A percentile compares a stretch with the other conserved stretches of the same genome.
Conservation (phyloP, 2,113 vertebrate genomes). For the Engystomops pustulosus region DNA sequence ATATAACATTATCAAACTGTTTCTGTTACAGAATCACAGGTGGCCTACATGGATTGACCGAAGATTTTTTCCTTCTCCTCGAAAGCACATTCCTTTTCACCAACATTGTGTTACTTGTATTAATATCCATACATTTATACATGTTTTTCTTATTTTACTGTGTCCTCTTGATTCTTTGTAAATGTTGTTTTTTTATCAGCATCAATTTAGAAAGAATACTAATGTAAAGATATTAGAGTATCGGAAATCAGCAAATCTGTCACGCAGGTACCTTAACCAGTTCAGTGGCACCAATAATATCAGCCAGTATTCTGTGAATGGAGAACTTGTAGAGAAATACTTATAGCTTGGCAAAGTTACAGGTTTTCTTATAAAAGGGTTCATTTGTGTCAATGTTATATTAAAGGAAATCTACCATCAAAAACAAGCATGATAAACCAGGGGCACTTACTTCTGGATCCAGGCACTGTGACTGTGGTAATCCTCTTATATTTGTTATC, state of each 20-base stretch:
- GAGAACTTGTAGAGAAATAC: background rate
- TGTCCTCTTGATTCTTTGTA: background rate
- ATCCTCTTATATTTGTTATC: too few species aligned
- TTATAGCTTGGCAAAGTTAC: too few species aligned
- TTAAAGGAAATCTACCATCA: too few species aligned
- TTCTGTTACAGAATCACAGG: constrained; percentile 24
- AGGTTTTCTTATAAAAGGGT: too few species aligned
- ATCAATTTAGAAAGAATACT: background rate
- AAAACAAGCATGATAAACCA: too few species aligned
- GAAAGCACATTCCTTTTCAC: background rate
- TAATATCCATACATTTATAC: background rate
- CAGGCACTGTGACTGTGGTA: too few species aligned
- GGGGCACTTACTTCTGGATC: too few species aligned
- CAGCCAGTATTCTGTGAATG: background rate
- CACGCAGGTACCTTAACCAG: background rate
- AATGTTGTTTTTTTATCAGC: background rate
- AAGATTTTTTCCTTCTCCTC: background rate
- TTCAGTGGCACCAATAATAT: background rate
- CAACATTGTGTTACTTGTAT: background rate
- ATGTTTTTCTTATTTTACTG: background rate
- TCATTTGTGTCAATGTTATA: too few species aligned
- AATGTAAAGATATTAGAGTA: background rate
- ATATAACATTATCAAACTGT: too few species aligned
- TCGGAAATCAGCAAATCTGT: background rate
- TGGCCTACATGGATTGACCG: background rate